These are phyloP conservation scores for Hermetia illucens DNA, from an alignment of 1,140 invertebrate genomes.

Conservation along the genomic window DNA sequence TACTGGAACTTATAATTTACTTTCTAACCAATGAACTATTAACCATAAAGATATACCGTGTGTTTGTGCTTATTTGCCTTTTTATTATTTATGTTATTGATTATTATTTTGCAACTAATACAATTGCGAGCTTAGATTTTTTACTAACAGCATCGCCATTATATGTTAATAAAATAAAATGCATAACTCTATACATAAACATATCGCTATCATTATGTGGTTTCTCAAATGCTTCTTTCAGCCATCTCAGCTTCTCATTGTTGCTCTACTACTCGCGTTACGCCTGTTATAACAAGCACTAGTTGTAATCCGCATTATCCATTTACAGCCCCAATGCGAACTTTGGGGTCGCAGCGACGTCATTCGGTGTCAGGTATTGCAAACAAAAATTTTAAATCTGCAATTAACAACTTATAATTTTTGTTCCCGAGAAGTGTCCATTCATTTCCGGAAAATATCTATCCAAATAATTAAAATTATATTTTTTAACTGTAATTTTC, in stretches of 20 bases:
- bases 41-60: too few relatives aligned
- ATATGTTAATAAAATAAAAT: not conserved
- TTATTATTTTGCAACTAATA: not conserved
- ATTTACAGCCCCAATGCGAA: not conserved
- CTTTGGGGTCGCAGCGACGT: slow-evolving; percentile 18
- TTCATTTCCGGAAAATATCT: too few relatives aligned
- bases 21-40: too few relatives aligned
- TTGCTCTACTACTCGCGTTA: not conserved
- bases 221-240: slow-evolving; percentile 1
- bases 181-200: too few relatives aligned
- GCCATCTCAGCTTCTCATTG: not conserved
- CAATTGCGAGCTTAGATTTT: not conserved
- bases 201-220: not conserved
- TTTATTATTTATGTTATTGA: not conserved
- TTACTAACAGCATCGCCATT: not conserved
- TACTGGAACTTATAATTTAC: too few relatives aligned
- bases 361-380: slow-evolving; percentile 30
- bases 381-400: too few relatives aligned
- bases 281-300: not conserved
- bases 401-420: too few relatives aligned
- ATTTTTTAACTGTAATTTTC: too few relatives aligned
- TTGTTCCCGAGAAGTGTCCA: too few relatives aligned
- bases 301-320: slow-evolving; percentile 4
- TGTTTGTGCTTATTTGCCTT: too few relatives aligned
- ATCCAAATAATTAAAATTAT: too few relatives aligned